Conservation (phyloP, 2,888 invertebrate species). For the Ophion ellenae region DNA sequence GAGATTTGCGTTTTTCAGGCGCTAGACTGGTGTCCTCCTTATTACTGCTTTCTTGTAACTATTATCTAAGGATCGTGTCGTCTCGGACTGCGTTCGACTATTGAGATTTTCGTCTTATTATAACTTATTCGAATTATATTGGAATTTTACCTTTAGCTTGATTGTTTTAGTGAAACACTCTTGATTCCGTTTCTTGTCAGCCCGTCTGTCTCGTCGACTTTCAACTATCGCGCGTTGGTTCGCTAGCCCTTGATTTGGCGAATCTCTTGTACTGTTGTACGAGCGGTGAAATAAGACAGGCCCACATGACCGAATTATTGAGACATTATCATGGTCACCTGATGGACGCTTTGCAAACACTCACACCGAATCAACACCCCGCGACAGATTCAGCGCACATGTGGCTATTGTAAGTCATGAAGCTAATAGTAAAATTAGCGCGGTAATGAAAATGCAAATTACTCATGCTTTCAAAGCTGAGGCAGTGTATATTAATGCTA, state of each 20-base stretch:
- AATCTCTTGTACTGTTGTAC: conserved; percentile 89
- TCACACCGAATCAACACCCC: conserved; percentile 85
- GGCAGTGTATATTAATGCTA: background rate
- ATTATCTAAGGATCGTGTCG: too few species aligned
- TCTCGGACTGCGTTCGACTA: too few species aligned
- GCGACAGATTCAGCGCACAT: conserved; percentile 84
- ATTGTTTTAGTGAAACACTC: background rate
- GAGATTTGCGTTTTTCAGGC: too few species aligned
- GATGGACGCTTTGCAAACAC: conserved; percentile 85
- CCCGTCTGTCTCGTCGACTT: conserved; percentile 89
- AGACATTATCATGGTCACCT: conserved; percentile 87
- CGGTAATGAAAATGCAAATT: background rate
- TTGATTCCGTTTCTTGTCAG: conserved; percentile 80
- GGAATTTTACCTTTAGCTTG: background rate
- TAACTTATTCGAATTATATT: background rate
- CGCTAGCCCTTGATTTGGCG: conserved; percentile 88
- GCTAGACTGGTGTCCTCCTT: too few species aligned
- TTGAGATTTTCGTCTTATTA: too few species aligned
- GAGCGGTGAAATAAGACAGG: conserved; percentile 86
- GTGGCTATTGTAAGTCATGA: conserved; percentile 85
- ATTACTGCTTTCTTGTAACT: too few species aligned
- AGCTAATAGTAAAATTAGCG: conserved; percentile 17
- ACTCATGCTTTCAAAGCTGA: background rate
- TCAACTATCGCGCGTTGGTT: conserved; percentile 89
- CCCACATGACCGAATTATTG: conserved; percentile 86